Evolutionary conservation across 2,113 vertebrate species (phyloP).

Genomic region (Alosa alosa): DNA sequence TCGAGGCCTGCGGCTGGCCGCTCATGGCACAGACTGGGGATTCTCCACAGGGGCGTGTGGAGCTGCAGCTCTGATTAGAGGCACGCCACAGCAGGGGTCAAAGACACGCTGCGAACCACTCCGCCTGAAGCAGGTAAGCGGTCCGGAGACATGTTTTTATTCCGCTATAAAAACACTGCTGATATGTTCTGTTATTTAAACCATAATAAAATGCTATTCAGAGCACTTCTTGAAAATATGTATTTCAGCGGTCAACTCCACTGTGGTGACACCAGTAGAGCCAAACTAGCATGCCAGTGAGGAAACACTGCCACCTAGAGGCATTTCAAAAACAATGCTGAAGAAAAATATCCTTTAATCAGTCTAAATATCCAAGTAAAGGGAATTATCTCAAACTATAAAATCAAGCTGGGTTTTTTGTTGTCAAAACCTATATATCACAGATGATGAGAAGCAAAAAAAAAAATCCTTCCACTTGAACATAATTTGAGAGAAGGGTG

Average conservation of each 20-base stretch:
- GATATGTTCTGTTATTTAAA: neutral
- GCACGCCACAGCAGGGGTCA: neutral
- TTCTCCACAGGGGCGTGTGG: neutral
- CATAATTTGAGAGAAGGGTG: neutral
- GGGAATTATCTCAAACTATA: too few relatives aligned
- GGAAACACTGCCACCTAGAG: conserved; percentile 36
- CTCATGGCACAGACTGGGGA: conserved; percentile 20
- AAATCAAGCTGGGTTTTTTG: too few relatives aligned
- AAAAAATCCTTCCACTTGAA: neutral
- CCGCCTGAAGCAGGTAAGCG: neutral
- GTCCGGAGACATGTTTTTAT: neutral
- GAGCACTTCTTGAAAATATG: too few relatives aligned
- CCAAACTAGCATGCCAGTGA: neutral
- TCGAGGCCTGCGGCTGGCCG: conserved; percentile 19
- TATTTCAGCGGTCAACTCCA: too few relatives aligned
- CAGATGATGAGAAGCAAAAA: neutral
- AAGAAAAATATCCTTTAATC: too few relatives aligned
- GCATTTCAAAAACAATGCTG: neutral
- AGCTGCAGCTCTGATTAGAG: neutral
- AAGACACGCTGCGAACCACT: neutral
- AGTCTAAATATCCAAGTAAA: too few relatives aligned
- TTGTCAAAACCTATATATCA: too few relatives aligned
- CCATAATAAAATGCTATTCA: neutral
- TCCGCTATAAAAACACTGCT: neutral
- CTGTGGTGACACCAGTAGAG: too few relatives aligned